These are phyloP conservation scores for Climacteris rufus DNA, from an alignment of 2,113 vertebrate species.

Conservation along the genomic window DNA sequence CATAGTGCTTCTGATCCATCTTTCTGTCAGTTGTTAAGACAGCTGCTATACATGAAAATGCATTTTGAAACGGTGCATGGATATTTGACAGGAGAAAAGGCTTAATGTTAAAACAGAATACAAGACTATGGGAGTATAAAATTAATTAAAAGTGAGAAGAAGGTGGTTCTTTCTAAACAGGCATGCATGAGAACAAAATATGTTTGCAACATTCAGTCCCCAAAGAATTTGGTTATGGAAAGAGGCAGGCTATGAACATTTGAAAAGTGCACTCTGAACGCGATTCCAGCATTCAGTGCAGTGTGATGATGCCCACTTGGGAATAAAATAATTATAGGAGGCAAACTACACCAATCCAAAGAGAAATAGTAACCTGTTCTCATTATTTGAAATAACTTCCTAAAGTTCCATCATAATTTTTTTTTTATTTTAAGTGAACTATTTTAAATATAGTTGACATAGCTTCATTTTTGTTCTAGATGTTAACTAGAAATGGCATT, in stretches of 20 bases:
- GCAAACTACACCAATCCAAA: not conserved
- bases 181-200: not conserved
- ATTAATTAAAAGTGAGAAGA: not conserved
- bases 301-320: not conserved
- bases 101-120: not conserved
- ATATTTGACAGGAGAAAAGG: not conserved
- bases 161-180: not conserved
- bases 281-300: not conserved
- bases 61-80: not conserved
- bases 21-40: not conserved
- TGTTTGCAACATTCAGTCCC: not conserved
- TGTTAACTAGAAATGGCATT: not conserved
- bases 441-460: not conserved
- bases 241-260: not conserved
- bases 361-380: not conserved
- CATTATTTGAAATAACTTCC: not conserved
- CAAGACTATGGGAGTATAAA: not conserved
- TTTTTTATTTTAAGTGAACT: not conserved
- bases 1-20: not conserved
- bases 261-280: not conserved
- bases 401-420: not conserved
- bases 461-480: not conserved
- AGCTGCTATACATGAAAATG: constrained; percentile 37
- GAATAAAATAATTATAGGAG: not conserved
- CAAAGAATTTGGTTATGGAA: not conserved